These are phyloP conservation scores for Ailurus styani DNA, from an alignment of 2,113 vertebrate species.

Conservation along the genomic window DNA sequence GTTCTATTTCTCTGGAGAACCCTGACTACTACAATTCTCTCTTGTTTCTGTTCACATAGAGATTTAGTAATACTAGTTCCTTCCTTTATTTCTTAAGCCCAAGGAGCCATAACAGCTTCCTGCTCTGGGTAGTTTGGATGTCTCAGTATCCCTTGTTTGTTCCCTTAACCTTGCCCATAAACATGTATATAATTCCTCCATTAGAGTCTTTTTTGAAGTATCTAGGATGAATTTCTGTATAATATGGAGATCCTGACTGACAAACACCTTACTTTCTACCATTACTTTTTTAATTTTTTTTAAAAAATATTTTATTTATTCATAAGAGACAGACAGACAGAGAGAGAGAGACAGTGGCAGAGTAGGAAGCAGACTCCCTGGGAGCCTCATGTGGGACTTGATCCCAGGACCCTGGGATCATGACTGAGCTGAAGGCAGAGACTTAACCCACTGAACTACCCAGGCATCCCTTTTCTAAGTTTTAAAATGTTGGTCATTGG, in stretches of 20 bases:
- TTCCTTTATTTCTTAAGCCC: neutral
- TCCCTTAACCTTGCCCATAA: neutral
- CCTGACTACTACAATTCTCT: neutral
- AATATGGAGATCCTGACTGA: neutral
- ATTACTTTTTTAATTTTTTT: neutral
- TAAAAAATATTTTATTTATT: too few species aligned
- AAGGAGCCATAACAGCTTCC: rapidly evolving
- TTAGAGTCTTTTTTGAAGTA: neutral
- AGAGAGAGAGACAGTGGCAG: too few species aligned
- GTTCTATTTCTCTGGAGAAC: neutral
- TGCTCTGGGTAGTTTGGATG: neutral
- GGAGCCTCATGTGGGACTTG: rapidly evolving
- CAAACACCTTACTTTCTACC: neutral
- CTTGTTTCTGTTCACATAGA: neutral
- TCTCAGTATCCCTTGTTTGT: neutral
- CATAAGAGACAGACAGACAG: too few species aligned
- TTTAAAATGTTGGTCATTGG: neutral
- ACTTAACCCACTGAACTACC: too few species aligned
- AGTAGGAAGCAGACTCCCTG: too few species aligned
- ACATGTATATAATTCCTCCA: neutral
- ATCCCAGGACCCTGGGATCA: too few species aligned
- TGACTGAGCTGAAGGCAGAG: too few species aligned
- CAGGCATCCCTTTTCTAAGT: neutral
- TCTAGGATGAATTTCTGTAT: neutral
- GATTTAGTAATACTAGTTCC: neutral